These are phyloP conservation scores for Engraulis encrasicolus DNA, from an alignment of 2,113 vertebrate genomes.

Conservation along the genomic window DNA sequence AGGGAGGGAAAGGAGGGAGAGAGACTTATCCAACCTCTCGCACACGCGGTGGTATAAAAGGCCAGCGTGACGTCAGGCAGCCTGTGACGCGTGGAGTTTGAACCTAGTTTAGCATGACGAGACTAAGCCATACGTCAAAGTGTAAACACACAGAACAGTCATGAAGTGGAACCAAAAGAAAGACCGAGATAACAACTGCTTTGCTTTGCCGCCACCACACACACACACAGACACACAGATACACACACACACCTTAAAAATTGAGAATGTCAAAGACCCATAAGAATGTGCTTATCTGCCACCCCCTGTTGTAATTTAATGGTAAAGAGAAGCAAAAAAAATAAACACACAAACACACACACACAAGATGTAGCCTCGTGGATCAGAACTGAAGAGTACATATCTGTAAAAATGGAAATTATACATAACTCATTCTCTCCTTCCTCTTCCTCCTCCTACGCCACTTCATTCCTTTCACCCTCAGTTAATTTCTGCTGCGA, in stretches of 20 bases:
- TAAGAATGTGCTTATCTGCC: background rate
- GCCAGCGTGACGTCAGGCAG: slow-evolving; percentile 26
- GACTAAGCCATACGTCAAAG: slow-evolving; percentile 4
- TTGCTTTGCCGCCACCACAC: too few species aligned
- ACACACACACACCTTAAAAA: background rate
- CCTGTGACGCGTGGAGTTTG: slow-evolving; percentile 20
- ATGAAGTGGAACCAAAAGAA: background rate
- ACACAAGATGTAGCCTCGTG: background rate
- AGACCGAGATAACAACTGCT: background rate
- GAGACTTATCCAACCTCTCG: background rate
- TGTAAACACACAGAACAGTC: background rate
- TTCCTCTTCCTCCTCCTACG: too few species aligned
- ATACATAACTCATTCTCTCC: background rate
- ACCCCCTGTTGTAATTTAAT: background rate
- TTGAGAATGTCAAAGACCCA: background rate
- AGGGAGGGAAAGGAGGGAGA: too few species aligned
- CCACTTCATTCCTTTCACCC: background rate
- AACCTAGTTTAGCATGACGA: background rate
- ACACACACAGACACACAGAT: too few species aligned
- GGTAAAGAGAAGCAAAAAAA: background rate
- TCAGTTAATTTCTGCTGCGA: background rate
- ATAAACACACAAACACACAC: background rate
- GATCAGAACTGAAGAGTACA: background rate
- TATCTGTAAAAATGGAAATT: background rate
- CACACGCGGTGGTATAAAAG: slow-evolving; percentile 27